Percentiles rank a stretch among this genome's conserved stretches.
These are phyloP conservation scores for Phoeniculus purpureus DNA, from an alignment of 2,797 vertebrate genomes.

Conservation along the genomic window DNA sequence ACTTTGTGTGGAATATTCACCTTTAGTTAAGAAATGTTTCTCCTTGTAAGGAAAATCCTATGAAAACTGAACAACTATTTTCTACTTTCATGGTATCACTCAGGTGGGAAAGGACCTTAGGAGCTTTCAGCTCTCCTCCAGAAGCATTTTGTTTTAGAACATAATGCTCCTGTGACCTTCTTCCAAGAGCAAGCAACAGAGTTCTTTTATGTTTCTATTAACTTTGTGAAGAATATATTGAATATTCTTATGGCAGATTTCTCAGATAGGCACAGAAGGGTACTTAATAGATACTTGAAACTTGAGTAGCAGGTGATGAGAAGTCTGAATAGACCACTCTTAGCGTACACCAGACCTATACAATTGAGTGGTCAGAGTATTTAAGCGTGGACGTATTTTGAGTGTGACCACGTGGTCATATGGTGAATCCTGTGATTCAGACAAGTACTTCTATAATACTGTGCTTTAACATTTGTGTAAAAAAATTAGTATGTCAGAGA, in stretches of 20 bases:
- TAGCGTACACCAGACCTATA: background rate
- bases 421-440: background rate
- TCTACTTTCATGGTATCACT: background rate
- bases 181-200: background rate
- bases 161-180: background rate
- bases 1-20: background rate
- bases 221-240: background rate
- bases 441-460: background rate
- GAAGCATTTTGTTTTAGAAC: background rate
- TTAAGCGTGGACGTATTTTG: background rate
- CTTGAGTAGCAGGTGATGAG: background rate
- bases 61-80: background rate
- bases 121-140: background rate
- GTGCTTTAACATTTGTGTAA: background rate
- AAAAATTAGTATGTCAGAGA: conserved; percentile 11
- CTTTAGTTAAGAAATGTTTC: background rate
- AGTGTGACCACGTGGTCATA: background rate
- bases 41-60: background rate
- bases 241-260: background rate
- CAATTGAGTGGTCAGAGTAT: background rate
- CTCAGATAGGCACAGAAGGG: background rate
- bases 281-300: background rate
- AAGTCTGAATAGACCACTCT: background rate
- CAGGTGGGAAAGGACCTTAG: background rate
- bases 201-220: background rate